These are phyloP conservation scores for Heterochromis multidens DNA, from an alignment of 2,113 vertebrate species.

Conservation along the genomic window DNA sequence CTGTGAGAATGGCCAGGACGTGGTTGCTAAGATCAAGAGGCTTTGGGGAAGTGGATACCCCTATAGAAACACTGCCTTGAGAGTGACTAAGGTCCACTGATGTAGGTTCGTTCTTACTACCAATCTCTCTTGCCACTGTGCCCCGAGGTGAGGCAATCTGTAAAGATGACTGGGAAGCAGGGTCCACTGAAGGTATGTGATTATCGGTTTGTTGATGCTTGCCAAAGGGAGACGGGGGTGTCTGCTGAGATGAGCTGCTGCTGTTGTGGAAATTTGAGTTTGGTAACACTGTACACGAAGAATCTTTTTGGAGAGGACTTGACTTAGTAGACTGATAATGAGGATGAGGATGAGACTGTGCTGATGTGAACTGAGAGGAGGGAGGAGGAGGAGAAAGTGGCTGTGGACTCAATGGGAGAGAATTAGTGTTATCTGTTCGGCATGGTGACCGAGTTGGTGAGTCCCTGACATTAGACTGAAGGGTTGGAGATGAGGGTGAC, in stretches of 20 bases:
- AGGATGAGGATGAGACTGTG: conserved; percentile 34
- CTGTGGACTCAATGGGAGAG: neutral
- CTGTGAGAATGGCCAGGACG: conserved; percentile 62
- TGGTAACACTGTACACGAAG: conserved; percentile 4
- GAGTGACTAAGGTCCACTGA: conserved; percentile 44
- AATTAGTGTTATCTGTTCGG: conserved; percentile 54
- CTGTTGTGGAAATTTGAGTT: conserved; percentile 38
- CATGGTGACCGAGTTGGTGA: conserved; percentile 34
- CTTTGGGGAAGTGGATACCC: conserved; percentile 63
- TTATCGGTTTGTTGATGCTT: conserved; percentile 23
- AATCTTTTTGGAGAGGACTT: conserved; percentile 44
- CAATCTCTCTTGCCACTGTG: neutral
- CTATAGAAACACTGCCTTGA: conserved; percentile 32
- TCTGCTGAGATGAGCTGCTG: conserved; percentile 20
- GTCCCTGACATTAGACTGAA: conserved; percentile 32
- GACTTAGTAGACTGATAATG: conserved; percentile 4
- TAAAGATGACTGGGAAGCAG: conserved; percentile 33
- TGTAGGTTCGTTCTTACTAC: conserved; percentile 5
- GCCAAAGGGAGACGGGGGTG: neutral
- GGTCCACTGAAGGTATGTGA: conserved; percentile 14
- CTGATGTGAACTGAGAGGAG: conserved; percentile 28
- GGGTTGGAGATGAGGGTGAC: conserved; percentile 29
- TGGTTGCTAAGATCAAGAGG: conserved; percentile 74
- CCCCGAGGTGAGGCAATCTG: conserved; percentile 12
- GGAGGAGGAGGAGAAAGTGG: conserved; percentile 35